Base-by-base conservation (phyloP, 1,140 invertebrate species). In the Drosophila pallidifrons region DNA sequence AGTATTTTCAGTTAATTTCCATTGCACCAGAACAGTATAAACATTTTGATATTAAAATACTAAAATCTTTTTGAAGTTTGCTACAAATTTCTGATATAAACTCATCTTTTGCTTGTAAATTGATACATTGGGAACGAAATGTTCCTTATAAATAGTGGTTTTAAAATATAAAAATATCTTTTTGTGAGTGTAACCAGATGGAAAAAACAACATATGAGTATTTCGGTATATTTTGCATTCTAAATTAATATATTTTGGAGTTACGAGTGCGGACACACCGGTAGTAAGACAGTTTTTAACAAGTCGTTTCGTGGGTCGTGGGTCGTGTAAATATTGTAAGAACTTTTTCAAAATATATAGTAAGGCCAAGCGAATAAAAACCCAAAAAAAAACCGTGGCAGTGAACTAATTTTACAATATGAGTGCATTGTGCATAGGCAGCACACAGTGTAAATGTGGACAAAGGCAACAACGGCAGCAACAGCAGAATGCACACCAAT, bases 251-350 rank as follows among this genome's bases (percentile, higher is more conserved):
- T 43, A 7, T 43, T 43, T 13, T 43, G n/a, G 5, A 10, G 10
- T 16, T 5, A n/a, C n/a, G 46, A 11, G 20, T 32, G 13, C 63
- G n/a, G 32, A 8, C 32, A 16, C 41, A 25, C 25, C 6, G 16
- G 32, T 35, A 74, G 52, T 60, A 58, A 57, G 13, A 69, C 35
- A 67, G 71, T 61, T 69, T 74, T 74, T 74, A 74, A 69, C 71
- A 74, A 74, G 71, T 74, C 71, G 71, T 61, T 69, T 13, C 41
- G 41, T 43, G 41, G 41, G 41, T 43, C 71, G 71, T 69, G 65
- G 71, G 49, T 74, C 65, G 71, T 74, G 71, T 74, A 74, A 74
- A 74, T 74, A 74, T 47, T 74, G 71, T 74, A 74, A 74, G 71
- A 74, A 74, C 51, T 25, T 47, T 28, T 55, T 61, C 45, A 13